Evolutionary conservation across 2,797 vertebrate genomes (phyloP).

Genomic region (Steatocranus sp.): DNA sequence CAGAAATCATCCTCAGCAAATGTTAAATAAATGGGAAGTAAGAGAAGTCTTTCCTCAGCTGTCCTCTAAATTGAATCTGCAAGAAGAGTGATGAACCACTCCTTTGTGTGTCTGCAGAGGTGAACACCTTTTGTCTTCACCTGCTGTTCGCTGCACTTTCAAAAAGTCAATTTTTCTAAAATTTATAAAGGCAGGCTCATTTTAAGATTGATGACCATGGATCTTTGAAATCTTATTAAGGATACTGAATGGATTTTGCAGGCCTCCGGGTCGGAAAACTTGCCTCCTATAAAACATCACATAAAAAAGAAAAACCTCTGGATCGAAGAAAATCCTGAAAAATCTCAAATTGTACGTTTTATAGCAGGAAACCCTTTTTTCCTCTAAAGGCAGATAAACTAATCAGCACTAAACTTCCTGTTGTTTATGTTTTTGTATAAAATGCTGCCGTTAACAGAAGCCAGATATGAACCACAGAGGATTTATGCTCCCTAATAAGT

Average conservation of each 20-base stretch:
- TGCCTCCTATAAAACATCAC: constrained; percentile 33
- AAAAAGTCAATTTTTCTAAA: constrained; percentile 60
- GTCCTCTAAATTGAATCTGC: constrained; percentile 50
- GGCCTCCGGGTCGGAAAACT: constrained; percentile 40
- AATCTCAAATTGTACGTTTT: neutral
- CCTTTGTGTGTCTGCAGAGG: constrained; percentile 41
- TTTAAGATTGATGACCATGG: constrained; percentile 63
- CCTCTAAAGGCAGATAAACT: neutral
- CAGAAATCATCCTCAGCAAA: constrained; percentile 30
- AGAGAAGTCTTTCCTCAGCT: constrained; percentile 36
- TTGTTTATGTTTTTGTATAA: neutral
- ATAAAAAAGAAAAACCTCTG: neutral
- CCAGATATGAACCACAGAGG: neutral
- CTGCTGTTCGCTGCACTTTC: constrained; percentile 49
- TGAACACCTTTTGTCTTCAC: constrained; percentile 34
- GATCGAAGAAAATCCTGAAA: constrained; percentile 11
- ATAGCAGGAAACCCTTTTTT: neutral
- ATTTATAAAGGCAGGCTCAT: constrained; percentile 55
- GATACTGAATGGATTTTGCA: constrained; percentile 50
- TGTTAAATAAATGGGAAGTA: constrained; percentile 49
- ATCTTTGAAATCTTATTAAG: constrained; percentile 62
- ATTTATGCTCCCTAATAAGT: neutral
- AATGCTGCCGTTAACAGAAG: neutral
- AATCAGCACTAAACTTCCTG: neutral
- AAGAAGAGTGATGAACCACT: constrained; percentile 51